phyloP scores from a whole-genome alignment of 1,140 invertebrate genomes.

The Drosophila ercepeae region DNA sequence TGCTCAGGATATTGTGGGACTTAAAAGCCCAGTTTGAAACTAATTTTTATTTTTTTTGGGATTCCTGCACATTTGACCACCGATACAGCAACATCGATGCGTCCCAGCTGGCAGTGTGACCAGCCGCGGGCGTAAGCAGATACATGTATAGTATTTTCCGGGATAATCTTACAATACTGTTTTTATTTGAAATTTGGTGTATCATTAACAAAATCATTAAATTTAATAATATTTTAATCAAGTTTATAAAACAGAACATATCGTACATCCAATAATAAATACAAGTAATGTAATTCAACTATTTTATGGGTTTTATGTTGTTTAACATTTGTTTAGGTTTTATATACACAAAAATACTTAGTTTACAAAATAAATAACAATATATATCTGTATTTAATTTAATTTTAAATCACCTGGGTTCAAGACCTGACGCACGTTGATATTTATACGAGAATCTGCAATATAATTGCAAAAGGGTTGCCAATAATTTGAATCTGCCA shows the following conservation, averaged over 20 bases:
- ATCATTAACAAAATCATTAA: no score
- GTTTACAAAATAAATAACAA: not conserved
- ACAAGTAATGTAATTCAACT: no score
- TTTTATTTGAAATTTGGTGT: not conserved
- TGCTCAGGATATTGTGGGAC: no score
- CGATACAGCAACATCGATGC: not conserved
- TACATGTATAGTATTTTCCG: not conserved
- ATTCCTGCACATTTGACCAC: no score
- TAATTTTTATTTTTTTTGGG: no score
- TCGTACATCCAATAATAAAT: no score
- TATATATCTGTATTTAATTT: not conserved
- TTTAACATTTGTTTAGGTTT: no score
- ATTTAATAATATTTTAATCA: no score
- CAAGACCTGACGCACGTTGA: constrained; percentile 89
- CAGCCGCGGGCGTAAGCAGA: not conserved
- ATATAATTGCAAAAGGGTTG: constrained; percentile 86
- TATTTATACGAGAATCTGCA: constrained; percentile 88
- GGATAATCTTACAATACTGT: no score
- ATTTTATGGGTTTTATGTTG: no score
- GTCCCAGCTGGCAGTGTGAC: not conserved
- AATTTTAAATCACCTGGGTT: not conserved
- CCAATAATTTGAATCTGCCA: constrained; percentile 84
- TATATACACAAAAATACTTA: not conserved
- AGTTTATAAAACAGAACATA: no score
- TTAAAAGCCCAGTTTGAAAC: no score